These are phyloP conservation scores for Pangasius mekongensis DNA, from an alignment of 2,797 vertebrate genomes.

Conservation along the genomic window DNA sequence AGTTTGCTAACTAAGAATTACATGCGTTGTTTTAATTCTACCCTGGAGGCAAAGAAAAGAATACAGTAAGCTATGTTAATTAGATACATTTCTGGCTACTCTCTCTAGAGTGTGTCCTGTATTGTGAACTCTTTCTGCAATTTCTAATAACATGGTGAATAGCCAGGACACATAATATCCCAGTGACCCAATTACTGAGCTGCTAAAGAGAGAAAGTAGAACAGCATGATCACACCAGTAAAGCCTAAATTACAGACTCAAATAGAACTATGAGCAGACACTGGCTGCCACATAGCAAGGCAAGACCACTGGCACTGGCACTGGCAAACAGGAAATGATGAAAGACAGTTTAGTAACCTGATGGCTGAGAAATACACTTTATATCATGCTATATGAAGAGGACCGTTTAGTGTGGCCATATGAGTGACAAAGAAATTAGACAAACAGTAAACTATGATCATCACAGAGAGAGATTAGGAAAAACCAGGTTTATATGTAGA, in stretches of 20 bases:
- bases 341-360: slow-evolving; percentile 3
- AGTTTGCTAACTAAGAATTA: slow-evolving; percentile 54
- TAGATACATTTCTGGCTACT: slow-evolving; percentile 33
- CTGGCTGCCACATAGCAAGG: slow-evolving; percentile 37
- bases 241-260: slow-evolving; percentile 38
- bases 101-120: slow-evolving; percentile 37
- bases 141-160: slow-evolving; percentile 40
- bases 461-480: slow-evolving; percentile 59
- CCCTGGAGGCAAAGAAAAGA: slow-evolving; percentile 25
- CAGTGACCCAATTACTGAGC: slow-evolving; percentile 47
- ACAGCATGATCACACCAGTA: slow-evolving; percentile 46
- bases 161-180: slow-evolving; percentile 35
- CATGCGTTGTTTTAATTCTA: slow-evolving; percentile 30
- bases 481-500: slow-evolving; percentile 1
- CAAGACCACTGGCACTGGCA: background rate
- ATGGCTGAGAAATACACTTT: background rate
- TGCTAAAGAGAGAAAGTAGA: slow-evolving; percentile 54
- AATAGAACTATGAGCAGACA: slow-evolving; percentile 45
- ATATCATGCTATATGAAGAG: background rate
- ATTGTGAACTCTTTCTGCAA: slow-evolving; percentile 42
- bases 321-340: background rate
- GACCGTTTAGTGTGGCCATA: slow-evolving; percentile 1
- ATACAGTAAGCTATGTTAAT: slow-evolving; percentile 34
- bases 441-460: slow-evolving; percentile 42
- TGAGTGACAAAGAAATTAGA: background rate